A percentile compares a stretch with the other conserved stretches of the same genome.
Conservation (phyloP, 2,797 vertebrate genomes). For the Coccyzus lansbergi region DNA sequence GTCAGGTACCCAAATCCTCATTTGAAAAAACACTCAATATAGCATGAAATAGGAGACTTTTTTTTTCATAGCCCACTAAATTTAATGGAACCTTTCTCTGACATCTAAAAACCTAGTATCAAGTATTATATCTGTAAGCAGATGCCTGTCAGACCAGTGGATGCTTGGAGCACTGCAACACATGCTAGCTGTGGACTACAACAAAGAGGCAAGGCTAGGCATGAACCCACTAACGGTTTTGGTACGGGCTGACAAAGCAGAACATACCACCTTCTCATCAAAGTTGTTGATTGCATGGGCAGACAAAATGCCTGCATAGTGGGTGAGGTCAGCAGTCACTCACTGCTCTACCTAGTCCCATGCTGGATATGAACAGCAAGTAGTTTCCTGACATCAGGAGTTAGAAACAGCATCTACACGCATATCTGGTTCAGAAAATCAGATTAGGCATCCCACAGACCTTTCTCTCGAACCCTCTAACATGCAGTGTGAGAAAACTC, state of each 20-base stretch:
- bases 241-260: background rate
- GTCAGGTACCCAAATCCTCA: background rate
- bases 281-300: accelerated
- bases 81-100: background rate
- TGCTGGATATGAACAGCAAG: accelerated
- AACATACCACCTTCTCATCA: background rate
- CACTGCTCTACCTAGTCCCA: background rate
- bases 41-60: background rate
- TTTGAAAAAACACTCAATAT: accelerated
- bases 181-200: background rate
- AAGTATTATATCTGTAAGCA: background rate
- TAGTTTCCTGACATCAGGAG: background rate
- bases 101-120: background rate
- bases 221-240: accelerated
- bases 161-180: accelerated
- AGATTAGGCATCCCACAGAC: background rate
- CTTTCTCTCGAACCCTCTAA: background rate
- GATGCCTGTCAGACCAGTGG: background rate
- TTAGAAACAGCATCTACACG: background rate
- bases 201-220: background rate
- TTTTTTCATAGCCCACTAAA: background rate
- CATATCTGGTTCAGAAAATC: background rate
- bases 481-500: background rate
- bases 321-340: background rate
- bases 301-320: background rate